Conservation (phyloP, 2,888 invertebrate genomes). For the Calameuta pallipes region DNA sequence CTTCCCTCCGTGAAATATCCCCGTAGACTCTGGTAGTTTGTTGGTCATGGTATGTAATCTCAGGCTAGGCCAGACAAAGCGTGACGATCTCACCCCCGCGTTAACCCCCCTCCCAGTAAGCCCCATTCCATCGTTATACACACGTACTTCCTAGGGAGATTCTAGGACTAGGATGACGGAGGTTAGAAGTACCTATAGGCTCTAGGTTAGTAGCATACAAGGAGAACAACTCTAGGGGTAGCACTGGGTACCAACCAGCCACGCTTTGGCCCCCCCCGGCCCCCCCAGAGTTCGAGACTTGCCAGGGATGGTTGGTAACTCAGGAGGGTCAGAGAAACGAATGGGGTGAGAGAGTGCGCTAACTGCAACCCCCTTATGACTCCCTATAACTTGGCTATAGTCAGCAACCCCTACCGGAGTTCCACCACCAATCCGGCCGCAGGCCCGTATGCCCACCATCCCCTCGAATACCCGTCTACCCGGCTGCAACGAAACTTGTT, state of each 20-base stretch:
- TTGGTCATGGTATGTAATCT: constrained; percentile 56
- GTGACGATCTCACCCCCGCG: constrained; percentile 38
- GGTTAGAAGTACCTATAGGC: neutral
- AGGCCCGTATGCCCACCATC: neutral
- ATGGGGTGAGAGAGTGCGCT: constrained; percentile 6
- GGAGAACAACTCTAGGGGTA: neutral
- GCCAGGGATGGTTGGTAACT: neutral
- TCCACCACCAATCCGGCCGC: neutral
- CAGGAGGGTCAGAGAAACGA: neutral
- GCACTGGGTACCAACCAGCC: neutral
- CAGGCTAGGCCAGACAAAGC: constrained; percentile 50
- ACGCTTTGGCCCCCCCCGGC: neutral
- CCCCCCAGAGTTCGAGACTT: neutral
- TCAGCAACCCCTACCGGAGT: neutral
- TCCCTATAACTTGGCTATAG: neutral
- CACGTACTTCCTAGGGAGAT: neutral
- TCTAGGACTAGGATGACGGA: neutral
- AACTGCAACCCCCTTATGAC: neutral
- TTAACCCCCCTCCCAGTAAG: constrained; percentile 7
- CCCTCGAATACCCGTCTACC: neutral
- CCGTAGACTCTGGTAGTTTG: constrained; percentile 55
- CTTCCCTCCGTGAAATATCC: constrained; percentile 39
- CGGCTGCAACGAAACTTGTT: constrained; percentile 17
- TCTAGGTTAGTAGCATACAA: neutral
- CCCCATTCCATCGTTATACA: neutral